Conservation (phyloP, 2,888 invertebrate species). For the Oscheius sp. region DNA sequence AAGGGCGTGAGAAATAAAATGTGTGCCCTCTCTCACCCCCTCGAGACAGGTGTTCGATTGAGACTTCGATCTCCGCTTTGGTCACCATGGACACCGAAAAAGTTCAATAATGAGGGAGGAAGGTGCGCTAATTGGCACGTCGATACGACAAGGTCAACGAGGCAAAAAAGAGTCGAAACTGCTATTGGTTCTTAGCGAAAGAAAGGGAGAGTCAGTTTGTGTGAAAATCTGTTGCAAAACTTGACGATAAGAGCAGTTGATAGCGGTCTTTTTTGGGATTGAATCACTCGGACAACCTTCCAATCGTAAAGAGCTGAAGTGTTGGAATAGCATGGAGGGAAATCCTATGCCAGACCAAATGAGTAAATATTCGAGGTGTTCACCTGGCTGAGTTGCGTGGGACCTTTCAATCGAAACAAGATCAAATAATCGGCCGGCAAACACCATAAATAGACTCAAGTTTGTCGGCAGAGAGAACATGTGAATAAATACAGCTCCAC, state of each 20-base stretch:
- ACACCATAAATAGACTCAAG: slow-evolving; percentile 14
- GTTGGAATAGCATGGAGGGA: no score
- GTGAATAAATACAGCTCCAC: neutral
- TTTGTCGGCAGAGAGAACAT: neutral
- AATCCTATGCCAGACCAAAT: no score
- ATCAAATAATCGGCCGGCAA: neutral
- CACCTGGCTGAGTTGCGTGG: no score
- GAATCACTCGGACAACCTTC: neutral
- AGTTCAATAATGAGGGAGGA: no score
- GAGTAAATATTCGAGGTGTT: neutral
- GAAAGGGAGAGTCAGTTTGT: neutral
- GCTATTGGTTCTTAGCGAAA: no score
- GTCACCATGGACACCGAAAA: slow-evolving; percentile 14
- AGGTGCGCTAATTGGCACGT: no score
- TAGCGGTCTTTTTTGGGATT: neutral
- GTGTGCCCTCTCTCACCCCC: neutral
- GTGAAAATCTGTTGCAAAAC: neutral
- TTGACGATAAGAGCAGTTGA: neutral
- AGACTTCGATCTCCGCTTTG: neutral
- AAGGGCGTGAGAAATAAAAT: neutral
- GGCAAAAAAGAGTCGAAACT: no score
- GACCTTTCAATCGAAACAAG: neutral
- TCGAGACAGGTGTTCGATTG: slow-evolving; percentile 11
- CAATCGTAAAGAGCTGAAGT: neutral
- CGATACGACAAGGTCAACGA: no score